Evolutionary conservation across 2,113 vertebrate species (phyloP).

Genomic region (Mustelus asterias): DNA sequence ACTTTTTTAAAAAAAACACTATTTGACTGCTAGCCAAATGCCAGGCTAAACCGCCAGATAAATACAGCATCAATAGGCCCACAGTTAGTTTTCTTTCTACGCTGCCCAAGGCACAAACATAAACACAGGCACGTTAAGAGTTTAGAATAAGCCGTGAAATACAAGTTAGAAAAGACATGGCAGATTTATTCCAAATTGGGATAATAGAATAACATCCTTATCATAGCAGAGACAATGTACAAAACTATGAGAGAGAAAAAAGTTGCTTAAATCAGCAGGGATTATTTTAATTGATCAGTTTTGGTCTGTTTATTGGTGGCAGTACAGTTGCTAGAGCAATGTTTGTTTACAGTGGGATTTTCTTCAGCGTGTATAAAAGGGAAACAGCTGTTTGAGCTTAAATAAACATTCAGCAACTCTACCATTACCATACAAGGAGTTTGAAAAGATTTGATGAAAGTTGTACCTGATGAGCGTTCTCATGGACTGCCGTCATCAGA

Average conservation of each 20-base stretch:
- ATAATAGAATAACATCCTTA: background rate
- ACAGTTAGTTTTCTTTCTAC: background rate
- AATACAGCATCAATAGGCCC: background rate
- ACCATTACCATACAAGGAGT: background rate
- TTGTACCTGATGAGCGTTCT: background rate
- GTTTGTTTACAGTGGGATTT: conserved; percentile 9
- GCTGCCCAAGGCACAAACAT: background rate
- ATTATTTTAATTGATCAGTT: background rate
- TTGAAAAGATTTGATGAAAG: background rate
- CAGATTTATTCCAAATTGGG: background rate
- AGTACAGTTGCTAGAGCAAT: background rate
- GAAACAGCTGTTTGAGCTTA: conserved; percentile 27
- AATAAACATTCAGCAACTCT: conserved; percentile 2
- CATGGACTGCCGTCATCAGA: background rate
- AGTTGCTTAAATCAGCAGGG: background rate
- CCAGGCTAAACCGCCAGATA: background rate
- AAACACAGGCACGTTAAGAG: background rate
- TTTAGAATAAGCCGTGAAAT: background rate
- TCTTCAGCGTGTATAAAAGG: background rate
- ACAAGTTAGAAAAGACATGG: background rate
- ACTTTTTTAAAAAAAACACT: background rate
- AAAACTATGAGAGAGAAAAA: background rate
- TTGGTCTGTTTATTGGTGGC: background rate
- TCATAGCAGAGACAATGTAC: background rate
- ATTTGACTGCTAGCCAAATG: background rate